phyloP scores from a whole-genome alignment of 2,113 vertebrate species.

The Nibea albiflora region DNA sequence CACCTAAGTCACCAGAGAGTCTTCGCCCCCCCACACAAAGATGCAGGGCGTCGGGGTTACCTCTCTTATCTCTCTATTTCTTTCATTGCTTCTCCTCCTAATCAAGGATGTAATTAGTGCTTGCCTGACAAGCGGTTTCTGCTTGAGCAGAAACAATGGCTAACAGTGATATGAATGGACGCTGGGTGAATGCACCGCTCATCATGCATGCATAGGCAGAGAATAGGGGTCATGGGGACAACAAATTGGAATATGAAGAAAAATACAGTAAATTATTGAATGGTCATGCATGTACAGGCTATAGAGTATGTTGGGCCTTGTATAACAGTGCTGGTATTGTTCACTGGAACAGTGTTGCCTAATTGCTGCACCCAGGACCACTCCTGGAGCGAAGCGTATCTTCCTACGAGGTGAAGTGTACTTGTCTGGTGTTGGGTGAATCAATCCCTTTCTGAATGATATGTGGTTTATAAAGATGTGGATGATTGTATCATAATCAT shows the following conservation, averaged over 20 bases:
- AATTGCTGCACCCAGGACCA: constrained; percentile 1
- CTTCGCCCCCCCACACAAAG: background rate
- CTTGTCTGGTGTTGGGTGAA: background rate
- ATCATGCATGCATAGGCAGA: constrained; percentile 58
- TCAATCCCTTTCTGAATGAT: background rate
- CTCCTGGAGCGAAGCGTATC: background rate
- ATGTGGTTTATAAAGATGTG: background rate
- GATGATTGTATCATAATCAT: too few relatives aligned
- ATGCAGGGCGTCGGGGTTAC: background rate
- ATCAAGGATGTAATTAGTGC: constrained; percentile 77
- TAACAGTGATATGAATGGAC: constrained; percentile 59
- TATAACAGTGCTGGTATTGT: constrained; percentile 1
- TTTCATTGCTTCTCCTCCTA: constrained; percentile 73
- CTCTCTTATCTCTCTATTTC: constrained; percentile 38
- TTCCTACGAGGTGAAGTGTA: background rate
- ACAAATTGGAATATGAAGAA: constrained; percentile 54
- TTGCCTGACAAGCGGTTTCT: constrained; percentile 60
- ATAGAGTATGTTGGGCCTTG: background rate
- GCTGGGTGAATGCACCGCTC: constrained; percentile 45
- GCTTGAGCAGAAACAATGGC: constrained; percentile 71
- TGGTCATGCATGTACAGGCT: background rate
- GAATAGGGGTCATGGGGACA: constrained; percentile 57
- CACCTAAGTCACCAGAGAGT: background rate
- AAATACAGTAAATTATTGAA: constrained; percentile 19
- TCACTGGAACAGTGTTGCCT: constrained; percentile 8